These are phyloP conservation scores for Rhaphigaster nebulosa DNA, from an alignment of 2,888 invertebrate genomes.

Conservation along the genomic window DNA sequence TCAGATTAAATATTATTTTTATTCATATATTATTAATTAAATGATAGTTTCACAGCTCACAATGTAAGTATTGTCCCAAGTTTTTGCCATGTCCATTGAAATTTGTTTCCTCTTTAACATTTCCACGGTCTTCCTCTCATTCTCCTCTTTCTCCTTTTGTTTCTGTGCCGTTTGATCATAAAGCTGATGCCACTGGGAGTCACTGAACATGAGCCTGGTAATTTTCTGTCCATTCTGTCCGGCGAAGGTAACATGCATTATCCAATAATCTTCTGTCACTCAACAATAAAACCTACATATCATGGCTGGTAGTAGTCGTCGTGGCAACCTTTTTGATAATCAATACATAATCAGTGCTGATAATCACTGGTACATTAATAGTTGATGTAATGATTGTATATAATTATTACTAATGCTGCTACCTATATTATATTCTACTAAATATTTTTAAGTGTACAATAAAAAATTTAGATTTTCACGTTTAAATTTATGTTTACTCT, in stretches of 20 bases:
- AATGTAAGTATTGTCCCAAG: constrained; percentile 65
- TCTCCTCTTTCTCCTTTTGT: constrained; percentile 64
- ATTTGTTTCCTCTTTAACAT: constrained; percentile 59
- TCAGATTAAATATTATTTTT: background rate
- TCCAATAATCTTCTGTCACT: background rate
- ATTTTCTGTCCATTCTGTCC: constrained; percentile 29
- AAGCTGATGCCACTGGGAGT: constrained; percentile 60
- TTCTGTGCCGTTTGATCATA: constrained; percentile 74
- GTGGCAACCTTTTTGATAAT: constrained; percentile 17
- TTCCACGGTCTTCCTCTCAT: constrained; percentile 4
- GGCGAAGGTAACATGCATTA: background rate
- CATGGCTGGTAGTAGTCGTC: background rate
- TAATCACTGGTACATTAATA: background rate
- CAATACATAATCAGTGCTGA: no score
- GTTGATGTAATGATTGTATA: background rate
- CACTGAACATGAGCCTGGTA: constrained; percentile 20
- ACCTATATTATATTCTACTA: background rate
- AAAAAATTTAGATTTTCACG: background rate
- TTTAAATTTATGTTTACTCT: background rate
- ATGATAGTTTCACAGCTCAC: constrained; percentile 56
- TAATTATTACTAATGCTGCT: background rate
- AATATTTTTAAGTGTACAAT: background rate
- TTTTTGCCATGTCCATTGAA: constrained; percentile 64
- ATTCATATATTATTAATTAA: background rate
- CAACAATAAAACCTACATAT: background rate